A percentile compares a stretch with the other conserved stretches of the same genome.
Evolutionary conservation across 2,888 invertebrate species (phyloP).

Genomic region (Hirtodrosophila histrioides): DNA sequence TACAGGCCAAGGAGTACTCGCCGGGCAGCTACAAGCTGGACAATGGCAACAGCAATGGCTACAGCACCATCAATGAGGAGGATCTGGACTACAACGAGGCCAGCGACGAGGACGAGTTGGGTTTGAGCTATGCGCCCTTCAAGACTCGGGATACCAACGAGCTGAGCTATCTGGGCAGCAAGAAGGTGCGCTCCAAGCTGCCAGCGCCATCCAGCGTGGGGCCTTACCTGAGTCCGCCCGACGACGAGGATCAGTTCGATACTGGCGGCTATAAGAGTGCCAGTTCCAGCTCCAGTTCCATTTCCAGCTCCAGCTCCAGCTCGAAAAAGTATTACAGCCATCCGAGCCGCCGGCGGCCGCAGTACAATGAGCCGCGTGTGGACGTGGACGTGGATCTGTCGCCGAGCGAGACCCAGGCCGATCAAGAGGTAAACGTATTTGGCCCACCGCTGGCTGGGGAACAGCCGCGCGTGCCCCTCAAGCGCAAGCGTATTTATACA

Average conservation of each 20-base stretch:
- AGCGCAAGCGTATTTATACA: slow-evolving; percentile 83
- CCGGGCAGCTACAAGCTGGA: slow-evolving; percentile 50
- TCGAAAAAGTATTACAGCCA: slow-evolving; percentile 66
- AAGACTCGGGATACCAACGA: slow-evolving; percentile 71
- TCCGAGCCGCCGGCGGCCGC: slow-evolving; percentile 54
- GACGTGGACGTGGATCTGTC: slow-evolving; percentile 76
- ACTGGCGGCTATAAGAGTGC: slow-evolving; percentile 56
- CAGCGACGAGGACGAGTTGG: slow-evolving; percentile 78
- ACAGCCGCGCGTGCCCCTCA: slow-evolving; percentile 73
- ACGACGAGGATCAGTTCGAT: slow-evolving; percentile 63
- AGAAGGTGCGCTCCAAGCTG: slow-evolving; percentile 73
- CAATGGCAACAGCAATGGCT: slow-evolving; percentile 55
- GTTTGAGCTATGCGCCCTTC: slow-evolving; percentile 54
- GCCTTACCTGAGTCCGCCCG: slow-evolving; percentile 82
- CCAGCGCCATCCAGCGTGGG: slow-evolving; percentile 78
- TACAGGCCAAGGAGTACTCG: slow-evolving; percentile 75
- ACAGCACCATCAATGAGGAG: slow-evolving; percentile 77
- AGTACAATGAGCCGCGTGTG: slow-evolving; percentile 72
- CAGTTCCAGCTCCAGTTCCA: slow-evolving; percentile 11
- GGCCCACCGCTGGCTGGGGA: slow-evolving; percentile 71
- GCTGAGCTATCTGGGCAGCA: slow-evolving; percentile 67
- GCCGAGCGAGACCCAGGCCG: slow-evolving; percentile 78
- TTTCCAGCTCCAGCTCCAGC: slow-evolving; percentile 25
- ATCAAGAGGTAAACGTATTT: slow-evolving; percentile 82
- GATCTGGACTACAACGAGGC: slow-evolving; percentile 81